These are phyloP conservation scores for Gambusia affinis DNA, from an alignment of 2,113 vertebrate genomes.

Conservation along the genomic window DNA sequence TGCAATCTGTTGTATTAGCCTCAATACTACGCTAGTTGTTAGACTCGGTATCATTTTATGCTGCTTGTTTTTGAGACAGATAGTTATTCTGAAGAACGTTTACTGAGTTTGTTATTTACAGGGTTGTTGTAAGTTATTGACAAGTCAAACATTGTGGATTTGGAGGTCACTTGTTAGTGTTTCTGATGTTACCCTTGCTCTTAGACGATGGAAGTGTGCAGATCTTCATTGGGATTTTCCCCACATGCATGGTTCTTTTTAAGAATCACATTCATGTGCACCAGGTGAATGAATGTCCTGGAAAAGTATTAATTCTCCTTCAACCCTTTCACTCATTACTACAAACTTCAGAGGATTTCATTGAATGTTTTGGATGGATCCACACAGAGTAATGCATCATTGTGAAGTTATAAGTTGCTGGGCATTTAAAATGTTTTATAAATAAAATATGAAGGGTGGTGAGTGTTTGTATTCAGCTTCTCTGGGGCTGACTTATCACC, in stretches of 20 bases:
- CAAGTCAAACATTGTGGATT: conserved; percentile 1
- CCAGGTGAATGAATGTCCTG: neutral
- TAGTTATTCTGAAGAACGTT: neutral
- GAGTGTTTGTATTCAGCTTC: neutral
- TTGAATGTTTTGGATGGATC: too few species aligned
- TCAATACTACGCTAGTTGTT: neutral
- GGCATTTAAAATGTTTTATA: too few species aligned
- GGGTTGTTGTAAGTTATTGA: conserved; percentile 8
- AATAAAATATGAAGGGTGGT: neutral
- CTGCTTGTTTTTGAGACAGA: neutral
- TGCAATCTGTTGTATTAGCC: conserved; percentile 39
- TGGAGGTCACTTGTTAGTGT: neutral
- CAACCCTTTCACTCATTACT: neutral
- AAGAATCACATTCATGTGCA: conserved; percentile 2
- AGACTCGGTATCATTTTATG: neutral
- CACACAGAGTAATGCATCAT: too few species aligned
- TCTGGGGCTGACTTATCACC: neutral
- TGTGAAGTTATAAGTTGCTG: too few species aligned
- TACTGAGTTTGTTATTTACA: conserved; percentile 1
- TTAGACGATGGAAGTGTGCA: neutral
- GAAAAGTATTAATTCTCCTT: neutral
- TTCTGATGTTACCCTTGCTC: conserved; percentile 1
- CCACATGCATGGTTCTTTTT: neutral
- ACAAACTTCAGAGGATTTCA: neutral
- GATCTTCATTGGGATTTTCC: neutral